Percentiles rank a stretch among this genome's conserved stretches.
These are phyloP conservation scores for Hyposmocoma kahamanoa DNA, from an alignment of 1,140 invertebrate genomes.

Conservation along the genomic window DNA sequence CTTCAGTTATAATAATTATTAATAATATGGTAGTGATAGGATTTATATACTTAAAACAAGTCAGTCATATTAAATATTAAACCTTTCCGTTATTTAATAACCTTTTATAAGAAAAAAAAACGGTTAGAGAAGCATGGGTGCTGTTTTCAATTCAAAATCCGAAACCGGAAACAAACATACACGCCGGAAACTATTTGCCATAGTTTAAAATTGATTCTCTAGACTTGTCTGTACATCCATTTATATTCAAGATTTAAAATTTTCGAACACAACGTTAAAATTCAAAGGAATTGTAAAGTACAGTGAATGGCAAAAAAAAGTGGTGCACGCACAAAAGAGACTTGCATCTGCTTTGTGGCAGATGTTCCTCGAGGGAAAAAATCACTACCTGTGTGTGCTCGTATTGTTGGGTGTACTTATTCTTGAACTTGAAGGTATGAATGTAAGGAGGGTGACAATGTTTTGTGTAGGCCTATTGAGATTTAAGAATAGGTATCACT, in stretches of 20 bases:
- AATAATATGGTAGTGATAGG: no score
- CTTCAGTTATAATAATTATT: no score
- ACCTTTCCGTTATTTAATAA: no score
- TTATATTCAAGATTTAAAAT: not conserved
- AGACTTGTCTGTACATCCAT: constrained; percentile 18
- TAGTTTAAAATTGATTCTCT: constrained; percentile 43
- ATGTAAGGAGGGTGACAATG: not conserved
- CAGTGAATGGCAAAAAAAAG: constrained; percentile 35
- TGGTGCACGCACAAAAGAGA: constrained; percentile 29
- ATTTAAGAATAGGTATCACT: no score
- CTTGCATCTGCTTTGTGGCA: constrained; percentile 57
- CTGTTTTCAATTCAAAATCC: not conserved
- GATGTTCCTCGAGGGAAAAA: constrained; percentile 51
- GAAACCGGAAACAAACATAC: no score
- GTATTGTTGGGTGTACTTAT: constrained; percentile 38
- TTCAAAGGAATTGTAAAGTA: not conserved
- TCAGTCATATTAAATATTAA: no score
- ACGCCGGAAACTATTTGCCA: constrained; percentile 31
- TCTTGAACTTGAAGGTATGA: constrained; percentile 34
- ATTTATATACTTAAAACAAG: no score
- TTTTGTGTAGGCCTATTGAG: no score
- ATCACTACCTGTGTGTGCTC: constrained; percentile 52
- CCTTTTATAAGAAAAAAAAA: no score
- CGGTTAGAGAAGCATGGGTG: no score
- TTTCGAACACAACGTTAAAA: not conserved